phyloP scores from a whole-genome alignment of 2,797 vertebrate genomes.

The Manis javanica region DNA sequence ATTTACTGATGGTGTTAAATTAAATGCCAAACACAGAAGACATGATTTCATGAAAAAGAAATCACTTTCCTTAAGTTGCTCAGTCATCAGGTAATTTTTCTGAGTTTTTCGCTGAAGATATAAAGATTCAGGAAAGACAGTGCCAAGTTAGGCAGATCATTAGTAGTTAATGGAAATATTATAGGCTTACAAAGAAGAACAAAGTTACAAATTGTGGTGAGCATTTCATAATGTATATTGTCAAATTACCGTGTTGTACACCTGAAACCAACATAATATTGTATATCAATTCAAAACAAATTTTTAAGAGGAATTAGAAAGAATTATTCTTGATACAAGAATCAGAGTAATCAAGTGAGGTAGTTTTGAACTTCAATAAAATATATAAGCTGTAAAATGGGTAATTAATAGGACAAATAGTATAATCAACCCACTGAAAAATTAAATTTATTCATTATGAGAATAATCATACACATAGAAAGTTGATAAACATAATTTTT shows the following conservation, averaged over 20 bases:
- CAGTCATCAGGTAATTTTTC: background rate
- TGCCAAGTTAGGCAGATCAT: background rate
- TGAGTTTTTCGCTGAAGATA: background rate
- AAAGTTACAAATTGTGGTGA: background rate
- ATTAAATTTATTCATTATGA: background rate
- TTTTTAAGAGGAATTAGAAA: background rate
- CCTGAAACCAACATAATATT: no score
- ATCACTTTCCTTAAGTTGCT: background rate
- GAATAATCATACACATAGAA: background rate
- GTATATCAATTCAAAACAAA: no score
- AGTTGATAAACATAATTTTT: background rate
- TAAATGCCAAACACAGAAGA: slow-evolving; percentile 4
- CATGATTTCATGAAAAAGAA: background rate
- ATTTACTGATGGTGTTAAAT: background rate
- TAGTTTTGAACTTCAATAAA: slow-evolving; percentile 32
- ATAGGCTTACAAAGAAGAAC: background rate
- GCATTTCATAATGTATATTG: background rate
- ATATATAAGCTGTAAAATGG: background rate
- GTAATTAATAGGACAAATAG: background rate
- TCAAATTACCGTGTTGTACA: no score
- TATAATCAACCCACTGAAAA: slow-evolving; percentile 28
- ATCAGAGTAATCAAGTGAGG: background rate
- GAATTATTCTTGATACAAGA: background rate
- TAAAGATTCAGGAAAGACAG: background rate
- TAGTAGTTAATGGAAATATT: slow-evolving; percentile 4